A percentile compares a stretch with the other conserved stretches of the same genome.
phyloP scores from a whole-genome alignment of 2,797 vertebrate species.

The Acipenser ruthenus region DNA sequence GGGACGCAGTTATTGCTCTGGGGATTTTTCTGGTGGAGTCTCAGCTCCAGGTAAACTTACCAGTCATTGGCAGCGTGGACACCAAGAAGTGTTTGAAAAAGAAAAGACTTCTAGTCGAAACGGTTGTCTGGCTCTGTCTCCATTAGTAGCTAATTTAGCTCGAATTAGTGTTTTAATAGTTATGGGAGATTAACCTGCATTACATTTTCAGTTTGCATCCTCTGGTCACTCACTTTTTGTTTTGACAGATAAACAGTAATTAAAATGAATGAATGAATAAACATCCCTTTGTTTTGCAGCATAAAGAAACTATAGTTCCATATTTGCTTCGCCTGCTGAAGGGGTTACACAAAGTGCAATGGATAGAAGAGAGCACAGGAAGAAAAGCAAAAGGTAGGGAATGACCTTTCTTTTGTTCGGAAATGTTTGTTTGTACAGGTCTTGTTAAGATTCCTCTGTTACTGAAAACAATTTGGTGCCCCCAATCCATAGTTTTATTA shows the following conservation, averaged over 20 bases:
- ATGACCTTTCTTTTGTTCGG: not conserved
- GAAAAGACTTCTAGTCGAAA: not conserved
- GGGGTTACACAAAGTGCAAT: conserved; percentile 87
- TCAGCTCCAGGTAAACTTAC: conserved; percentile 73
- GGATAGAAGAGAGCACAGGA: conserved; percentile 91
- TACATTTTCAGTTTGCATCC: too few relatives aligned
- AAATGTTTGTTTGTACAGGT: too few relatives aligned
- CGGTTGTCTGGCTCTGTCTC: not conserved
- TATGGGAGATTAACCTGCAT: not conserved
- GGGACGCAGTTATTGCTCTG: conserved; percentile 88
- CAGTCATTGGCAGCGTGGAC: not conserved
- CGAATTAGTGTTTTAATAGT: not conserved
- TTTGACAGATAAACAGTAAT: too few relatives aligned
- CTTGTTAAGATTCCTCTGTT: too few relatives aligned
- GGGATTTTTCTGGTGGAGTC: conserved; percentile 97
- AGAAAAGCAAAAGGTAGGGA: conserved; percentile 76
- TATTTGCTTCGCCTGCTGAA: conserved; percentile 84
- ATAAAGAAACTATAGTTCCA: conserved; percentile 83
- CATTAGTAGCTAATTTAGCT: not conserved
- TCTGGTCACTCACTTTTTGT: too few relatives aligned
- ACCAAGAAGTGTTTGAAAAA: not conserved
- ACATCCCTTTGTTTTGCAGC: conserved; percentile 56
- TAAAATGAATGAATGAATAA: too few relatives aligned
- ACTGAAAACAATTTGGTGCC: too few relatives aligned
- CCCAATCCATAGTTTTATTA: too few relatives aligned